Conservation (phyloP, 2,888 invertebrate species). For the Atherix ibis region DNA sequence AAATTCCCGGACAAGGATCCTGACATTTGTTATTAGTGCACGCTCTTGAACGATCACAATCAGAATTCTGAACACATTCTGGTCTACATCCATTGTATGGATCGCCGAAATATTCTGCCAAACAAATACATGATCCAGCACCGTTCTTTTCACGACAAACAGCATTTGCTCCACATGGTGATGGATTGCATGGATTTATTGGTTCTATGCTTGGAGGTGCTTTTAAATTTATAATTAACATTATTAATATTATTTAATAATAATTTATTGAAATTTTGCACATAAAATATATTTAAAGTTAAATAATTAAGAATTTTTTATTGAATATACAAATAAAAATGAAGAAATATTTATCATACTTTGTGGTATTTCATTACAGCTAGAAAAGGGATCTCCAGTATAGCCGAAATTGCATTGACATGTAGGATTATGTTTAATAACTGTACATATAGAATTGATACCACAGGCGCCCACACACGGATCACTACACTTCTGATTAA, state of each 20-base stretch:
- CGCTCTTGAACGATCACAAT: constrained; percentile 52
- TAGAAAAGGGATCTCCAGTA: constrained; percentile 62
- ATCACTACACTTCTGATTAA: constrained; percentile 60
- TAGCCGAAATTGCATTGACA: constrained; percentile 61
- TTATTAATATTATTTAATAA: neutral
- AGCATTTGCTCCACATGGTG: constrained; percentile 67
- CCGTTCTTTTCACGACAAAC: constrained; percentile 58
- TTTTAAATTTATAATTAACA: constrained; percentile 12
- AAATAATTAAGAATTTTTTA: constrained; percentile 1
- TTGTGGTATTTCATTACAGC: constrained; percentile 42
- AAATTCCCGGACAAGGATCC: constrained; percentile 62
- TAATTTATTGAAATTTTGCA: neutral
- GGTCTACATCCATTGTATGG: constrained; percentile 64
- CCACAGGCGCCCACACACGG: constrained; percentile 70
- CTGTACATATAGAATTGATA: constrained; percentile 54
- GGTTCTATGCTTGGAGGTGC: constrained; percentile 37
- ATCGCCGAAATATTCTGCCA: constrained; percentile 59
- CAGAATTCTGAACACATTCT: constrained; percentile 65
- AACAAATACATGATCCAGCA: constrained; percentile 60
- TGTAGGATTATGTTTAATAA: constrained; percentile 59
- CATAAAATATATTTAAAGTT: constrained; percentile 1
- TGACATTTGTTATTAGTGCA: constrained; percentile 65
- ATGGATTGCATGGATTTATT: constrained; percentile 58
- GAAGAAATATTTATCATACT: constrained; percentile 20
- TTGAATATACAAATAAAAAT: constrained; percentile 3